Conservation (phyloP, 2,797 vertebrate genomes). For the Gastrophryne carolinensis region DNA sequence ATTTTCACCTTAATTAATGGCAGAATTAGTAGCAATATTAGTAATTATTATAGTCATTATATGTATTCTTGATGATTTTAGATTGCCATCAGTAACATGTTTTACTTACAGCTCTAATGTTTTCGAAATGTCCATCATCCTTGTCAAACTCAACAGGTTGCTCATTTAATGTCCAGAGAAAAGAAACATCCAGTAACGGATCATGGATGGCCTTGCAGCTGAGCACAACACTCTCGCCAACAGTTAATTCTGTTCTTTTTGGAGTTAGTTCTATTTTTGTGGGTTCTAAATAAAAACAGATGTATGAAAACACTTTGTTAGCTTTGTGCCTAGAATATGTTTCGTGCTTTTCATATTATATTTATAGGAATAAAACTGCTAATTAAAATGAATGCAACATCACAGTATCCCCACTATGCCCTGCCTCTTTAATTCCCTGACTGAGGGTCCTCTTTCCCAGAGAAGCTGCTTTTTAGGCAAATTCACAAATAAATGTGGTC, state of each 20-base stretch:
- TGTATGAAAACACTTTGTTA: not conserved
- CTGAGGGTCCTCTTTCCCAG: no score
- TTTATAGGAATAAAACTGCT: no score
- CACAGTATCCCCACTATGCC: no score
- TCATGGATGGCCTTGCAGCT: conserved; percentile 92
- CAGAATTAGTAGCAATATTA: no score
- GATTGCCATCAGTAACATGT: no score
- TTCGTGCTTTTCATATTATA: no score
- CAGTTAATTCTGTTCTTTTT: conserved; percentile 85
- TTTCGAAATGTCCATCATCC: conserved; percentile 91
- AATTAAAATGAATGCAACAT: no score
- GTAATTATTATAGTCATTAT: not conserved
- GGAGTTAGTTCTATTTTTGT: conserved; percentile 91
- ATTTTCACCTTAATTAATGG: no score
- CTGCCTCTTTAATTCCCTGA: no score
- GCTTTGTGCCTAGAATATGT: not conserved
- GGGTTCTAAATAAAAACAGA: conserved; percentile 75
- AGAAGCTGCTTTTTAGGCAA: no score
- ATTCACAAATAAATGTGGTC: no score
- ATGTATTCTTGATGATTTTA: no score
- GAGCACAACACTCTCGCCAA: conserved; percentile 94
- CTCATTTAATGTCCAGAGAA: conserved; percentile 89
- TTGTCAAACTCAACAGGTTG: conserved; percentile 85
- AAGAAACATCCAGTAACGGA: conserved; percentile 83
- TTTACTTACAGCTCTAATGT: conserved; percentile 90